A percentile compares a stretch with the other conserved stretches of the same genome.
Evolutionary conservation across 2,113 vertebrate species (phyloP).

Genomic region (Copsychus sechellarum): DNA sequence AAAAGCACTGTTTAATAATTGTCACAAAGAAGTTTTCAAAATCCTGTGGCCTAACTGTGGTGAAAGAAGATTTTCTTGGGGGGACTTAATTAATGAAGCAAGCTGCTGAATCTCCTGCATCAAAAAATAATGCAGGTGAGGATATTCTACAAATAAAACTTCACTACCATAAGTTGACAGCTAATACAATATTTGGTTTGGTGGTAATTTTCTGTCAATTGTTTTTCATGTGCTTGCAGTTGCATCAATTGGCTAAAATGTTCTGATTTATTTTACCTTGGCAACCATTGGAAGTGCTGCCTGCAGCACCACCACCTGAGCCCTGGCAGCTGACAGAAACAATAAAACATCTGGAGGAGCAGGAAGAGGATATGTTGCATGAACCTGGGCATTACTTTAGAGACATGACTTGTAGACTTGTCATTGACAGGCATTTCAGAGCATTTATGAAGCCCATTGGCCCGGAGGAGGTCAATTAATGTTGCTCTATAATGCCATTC

Average conservation of each 20-base stretch:
- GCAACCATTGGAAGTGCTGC: conserved; percentile 81
- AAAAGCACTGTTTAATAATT: conserved; percentile 81
- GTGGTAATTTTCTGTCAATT: neutral
- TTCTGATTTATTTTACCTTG: conserved; percentile 64
- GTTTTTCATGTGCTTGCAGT: neutral
- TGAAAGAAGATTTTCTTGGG: conserved; percentile 85
- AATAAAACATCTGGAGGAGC: conserved; percentile 79
- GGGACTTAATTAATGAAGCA: conserved; percentile 81
- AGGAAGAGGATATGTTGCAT: conserved; percentile 84
- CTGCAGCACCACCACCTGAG: conserved; percentile 79
- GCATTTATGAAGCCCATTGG: conserved; percentile 89
- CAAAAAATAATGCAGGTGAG: conserved; percentile 83
- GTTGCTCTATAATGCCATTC: neutral
- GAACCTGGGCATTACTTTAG: conserved; percentile 89
- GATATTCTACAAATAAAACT: neutral
- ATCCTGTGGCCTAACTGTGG: conserved; percentile 68
- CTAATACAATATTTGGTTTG: neutral
- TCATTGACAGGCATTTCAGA: conserved; percentile 87
- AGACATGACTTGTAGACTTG: conserved; percentile 85
- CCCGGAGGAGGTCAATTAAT: conserved; percentile 81
- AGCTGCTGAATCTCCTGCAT: conserved; percentile 80
- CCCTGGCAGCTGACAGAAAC: conserved; percentile 79
- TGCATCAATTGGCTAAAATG: neutral
- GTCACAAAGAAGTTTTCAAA: conserved; percentile 84
- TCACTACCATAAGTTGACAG: neutral